phyloP scores from a whole-genome alignment of 2,888 invertebrate genomes.

The Pammene aurita region DNA sequence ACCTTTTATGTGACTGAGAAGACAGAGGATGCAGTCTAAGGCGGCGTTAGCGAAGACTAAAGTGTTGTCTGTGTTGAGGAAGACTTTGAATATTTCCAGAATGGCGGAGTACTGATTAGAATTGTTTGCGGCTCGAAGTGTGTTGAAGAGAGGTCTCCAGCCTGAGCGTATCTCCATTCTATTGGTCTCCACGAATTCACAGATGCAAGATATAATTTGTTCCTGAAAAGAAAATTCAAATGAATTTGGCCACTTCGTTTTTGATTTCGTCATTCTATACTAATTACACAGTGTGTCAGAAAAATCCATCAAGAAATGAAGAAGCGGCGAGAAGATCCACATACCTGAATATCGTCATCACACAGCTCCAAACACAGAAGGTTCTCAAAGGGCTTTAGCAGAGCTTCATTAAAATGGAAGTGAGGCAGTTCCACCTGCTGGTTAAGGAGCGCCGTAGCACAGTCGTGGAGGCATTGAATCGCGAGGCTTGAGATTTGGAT shows the following conservation, averaged over 20 bases:
- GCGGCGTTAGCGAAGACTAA: constrained; percentile 97
- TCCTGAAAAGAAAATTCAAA: constrained; percentile 82
- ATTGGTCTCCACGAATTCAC: constrained; percentile 97
- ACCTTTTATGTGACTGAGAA: constrained; percentile 90
- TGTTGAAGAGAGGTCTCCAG: constrained; percentile 97
- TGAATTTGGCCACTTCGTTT: background rate
- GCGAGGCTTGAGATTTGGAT: constrained; percentile 94
- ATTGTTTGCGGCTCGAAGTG: constrained; percentile 92
- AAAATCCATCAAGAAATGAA: too few relatives aligned
- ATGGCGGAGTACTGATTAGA: constrained; percentile 88
- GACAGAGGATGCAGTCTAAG: constrained; percentile 95
- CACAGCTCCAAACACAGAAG: constrained; percentile 96
- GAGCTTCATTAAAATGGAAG: constrained; percentile 97
- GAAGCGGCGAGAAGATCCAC: background rate
- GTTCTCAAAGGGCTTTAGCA: constrained; percentile 97
- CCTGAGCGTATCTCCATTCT: constrained; percentile 96
- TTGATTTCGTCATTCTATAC: too few relatives aligned
- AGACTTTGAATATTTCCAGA: constrained; percentile 96
- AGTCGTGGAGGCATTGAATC: constrained; percentile 95
- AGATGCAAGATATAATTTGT: constrained; percentile 96
- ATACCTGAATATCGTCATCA: constrained; percentile 95
- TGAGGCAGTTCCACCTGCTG: constrained; percentile 95
- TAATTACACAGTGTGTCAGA: too few relatives aligned
- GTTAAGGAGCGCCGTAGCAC: constrained; percentile 93
- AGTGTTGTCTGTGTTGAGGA: constrained; percentile 95